A percentile compares a stretch with the other conserved stretches of the same genome.
These are phyloP conservation scores for Phylloscopus collybita DNA, from an alignment of 2,797 vertebrate species.

Conservation along the genomic window DNA sequence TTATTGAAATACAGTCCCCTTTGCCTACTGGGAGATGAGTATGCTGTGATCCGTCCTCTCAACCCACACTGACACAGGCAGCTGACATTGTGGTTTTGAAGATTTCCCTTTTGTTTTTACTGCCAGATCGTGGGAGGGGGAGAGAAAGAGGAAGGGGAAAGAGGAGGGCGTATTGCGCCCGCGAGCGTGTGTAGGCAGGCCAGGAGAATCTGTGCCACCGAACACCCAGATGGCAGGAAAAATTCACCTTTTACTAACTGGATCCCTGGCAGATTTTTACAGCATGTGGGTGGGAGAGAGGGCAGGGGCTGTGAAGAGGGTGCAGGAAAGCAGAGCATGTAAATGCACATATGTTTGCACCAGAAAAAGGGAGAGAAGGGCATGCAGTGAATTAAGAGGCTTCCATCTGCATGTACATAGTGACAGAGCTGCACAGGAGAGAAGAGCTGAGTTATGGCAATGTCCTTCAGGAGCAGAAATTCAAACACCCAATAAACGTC, in stretches of 20 bases:
- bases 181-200: conserved; percentile 53
- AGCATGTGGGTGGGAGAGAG: conserved; percentile 24
- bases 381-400: background rate
- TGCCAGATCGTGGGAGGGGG: conserved; percentile 37
- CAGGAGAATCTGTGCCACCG: conserved; percentile 54
- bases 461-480: background rate
- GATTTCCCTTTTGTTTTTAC: conserved; percentile 61
- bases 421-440: background rate
- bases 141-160: conserved; percentile 41
- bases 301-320: conserved; percentile 27
- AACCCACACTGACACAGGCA: conserved; percentile 65
- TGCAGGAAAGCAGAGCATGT: conserved; percentile 31
- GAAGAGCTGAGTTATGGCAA: background rate
- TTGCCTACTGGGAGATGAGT: conserved; percentile 62
- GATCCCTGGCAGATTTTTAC: conserved; percentile 34
- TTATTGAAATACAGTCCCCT: conserved; percentile 66
- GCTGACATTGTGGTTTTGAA: conserved; percentile 62
- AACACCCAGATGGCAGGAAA: conserved; percentile 66
- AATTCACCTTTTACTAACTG: conserved; percentile 67
- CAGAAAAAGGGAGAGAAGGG: conserved; percentile 11
- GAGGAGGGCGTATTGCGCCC: background rate
- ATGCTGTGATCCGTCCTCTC: conserved; percentile 64
- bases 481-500: background rate
- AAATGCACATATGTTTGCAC: conserved; percentile 27
- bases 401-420: background rate